Conservation (phyloP, 2,797 vertebrate genomes). For the Manis pentadactyla region DNA sequence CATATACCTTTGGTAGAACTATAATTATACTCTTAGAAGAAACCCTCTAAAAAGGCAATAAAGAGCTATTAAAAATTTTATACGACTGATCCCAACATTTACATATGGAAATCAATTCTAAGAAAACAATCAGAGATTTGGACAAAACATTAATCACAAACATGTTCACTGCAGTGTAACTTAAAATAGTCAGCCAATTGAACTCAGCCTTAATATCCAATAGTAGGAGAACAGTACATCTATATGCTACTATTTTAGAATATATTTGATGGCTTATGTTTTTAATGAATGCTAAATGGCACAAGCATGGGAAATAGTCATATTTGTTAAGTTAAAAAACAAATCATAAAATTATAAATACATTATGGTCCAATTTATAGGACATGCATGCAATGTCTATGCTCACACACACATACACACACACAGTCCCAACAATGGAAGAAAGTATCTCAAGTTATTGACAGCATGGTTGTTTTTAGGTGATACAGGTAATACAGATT, state of each 20-base stretch:
- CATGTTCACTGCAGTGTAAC: neutral
- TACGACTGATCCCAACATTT: neutral
- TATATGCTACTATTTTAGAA: neutral
- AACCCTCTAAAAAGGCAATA: neutral
- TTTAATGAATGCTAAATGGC: neutral
- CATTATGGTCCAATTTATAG: neutral
- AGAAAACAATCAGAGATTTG: neutral
- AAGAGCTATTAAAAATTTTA: neutral
- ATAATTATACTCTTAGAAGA: neutral
- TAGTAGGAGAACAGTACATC: neutral
- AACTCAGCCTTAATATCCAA: neutral
- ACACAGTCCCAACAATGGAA: neutral
- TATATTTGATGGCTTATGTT: neutral
- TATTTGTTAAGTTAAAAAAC: neutral
- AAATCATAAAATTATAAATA: neutral
- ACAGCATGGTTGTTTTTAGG: neutral
- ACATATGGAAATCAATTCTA: neutral
- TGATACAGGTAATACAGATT: neutral
- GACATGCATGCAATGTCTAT: neutral
- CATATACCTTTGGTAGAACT: neutral
- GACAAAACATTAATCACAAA: slow-evolving; percentile 25
- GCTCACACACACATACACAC: neutral
- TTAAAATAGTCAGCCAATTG: neutral
- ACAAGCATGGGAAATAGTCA: neutral
- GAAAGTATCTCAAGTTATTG: neutral